Conservation (phyloP, 2,888 invertebrate genomes). For the Tenthredo mesomela region DNA sequence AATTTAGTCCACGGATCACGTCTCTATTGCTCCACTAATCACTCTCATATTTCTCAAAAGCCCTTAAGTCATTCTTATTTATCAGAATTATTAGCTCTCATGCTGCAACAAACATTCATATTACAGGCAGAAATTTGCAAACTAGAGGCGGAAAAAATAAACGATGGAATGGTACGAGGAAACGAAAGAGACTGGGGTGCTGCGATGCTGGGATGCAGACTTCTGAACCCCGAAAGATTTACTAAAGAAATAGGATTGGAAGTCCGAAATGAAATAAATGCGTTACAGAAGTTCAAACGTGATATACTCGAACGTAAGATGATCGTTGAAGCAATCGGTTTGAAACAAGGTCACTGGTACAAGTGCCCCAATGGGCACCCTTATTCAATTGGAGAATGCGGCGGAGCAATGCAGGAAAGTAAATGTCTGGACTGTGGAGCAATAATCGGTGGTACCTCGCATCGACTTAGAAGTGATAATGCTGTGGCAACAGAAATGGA, state of each 20-base stretch:
- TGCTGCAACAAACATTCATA: not conserved
- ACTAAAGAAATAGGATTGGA: constrained; percentile 1
- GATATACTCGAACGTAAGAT: constrained; percentile 78
- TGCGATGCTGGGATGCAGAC: not conserved
- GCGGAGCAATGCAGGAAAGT: constrained; percentile 81
- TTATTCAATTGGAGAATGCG: constrained; percentile 85
- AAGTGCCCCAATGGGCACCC: constrained; percentile 86
- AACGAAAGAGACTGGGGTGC: not conserved
- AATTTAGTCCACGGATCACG: no score
- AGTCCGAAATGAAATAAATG: not conserved
- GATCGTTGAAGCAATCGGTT: constrained; percentile 81
- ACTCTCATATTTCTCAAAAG: no score
- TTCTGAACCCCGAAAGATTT: constrained; percentile 2
- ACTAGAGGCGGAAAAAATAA: not conserved
- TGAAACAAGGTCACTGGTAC: constrained; percentile 84
- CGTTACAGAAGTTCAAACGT: not conserved
- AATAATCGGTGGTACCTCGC: constrained; percentile 80
- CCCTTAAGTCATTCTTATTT: not conserved
- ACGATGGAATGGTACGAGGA: not conserved
- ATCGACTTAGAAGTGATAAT: constrained; percentile 79
- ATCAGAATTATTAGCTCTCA: not conserved
- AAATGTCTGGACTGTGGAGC: constrained; percentile 82
- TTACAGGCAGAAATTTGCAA: constrained; percentile 36
- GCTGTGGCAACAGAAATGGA: constrained; percentile 80
- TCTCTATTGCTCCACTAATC: no score